Conservation (phyloP, 2,797 vertebrate genomes). For the Acanthurus leucopareius region DNA sequence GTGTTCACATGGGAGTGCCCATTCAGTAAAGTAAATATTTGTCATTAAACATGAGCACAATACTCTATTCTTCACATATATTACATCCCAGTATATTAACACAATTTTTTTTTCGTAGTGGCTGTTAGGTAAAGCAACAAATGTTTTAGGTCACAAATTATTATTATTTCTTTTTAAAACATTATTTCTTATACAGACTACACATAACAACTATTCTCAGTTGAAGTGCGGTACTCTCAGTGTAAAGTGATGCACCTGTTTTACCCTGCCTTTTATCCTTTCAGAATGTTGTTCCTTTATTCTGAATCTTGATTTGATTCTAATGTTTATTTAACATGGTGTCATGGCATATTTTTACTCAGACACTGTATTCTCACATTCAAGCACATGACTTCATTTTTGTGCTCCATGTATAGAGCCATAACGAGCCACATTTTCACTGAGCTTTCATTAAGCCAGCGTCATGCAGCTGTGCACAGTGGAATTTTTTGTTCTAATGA, state of each 20-base stretch:
- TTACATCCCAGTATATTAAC: not conserved
- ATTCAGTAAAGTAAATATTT: not conserved
- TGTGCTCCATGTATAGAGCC: not conserved
- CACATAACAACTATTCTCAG: not conserved
- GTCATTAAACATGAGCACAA: not conserved
- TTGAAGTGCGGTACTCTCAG: not conserved
- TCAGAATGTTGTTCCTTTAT: not conserved
- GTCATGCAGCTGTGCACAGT: not conserved
- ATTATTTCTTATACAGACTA: not conserved
- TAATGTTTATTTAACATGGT: not conserved
- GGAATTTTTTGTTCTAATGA: constrained; percentile 3
- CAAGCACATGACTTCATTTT: not conserved
- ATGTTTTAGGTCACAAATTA: not conserved
- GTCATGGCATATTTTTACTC: not conserved
- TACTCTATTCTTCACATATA: not conserved
- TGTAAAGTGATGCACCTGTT: not conserved
- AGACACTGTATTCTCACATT: not conserved
- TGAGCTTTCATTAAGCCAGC: not conserved
- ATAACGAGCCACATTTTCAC: not conserved
- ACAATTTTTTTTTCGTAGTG: not conserved
- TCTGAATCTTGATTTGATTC: not conserved
- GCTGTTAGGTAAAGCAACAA: not conserved
- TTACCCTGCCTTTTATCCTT: not conserved
- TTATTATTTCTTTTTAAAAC: not conserved
- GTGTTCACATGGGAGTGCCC: not conserved